Conservation (phyloP, 2,888 invertebrate species). For the Drosophila merina region DNA sequence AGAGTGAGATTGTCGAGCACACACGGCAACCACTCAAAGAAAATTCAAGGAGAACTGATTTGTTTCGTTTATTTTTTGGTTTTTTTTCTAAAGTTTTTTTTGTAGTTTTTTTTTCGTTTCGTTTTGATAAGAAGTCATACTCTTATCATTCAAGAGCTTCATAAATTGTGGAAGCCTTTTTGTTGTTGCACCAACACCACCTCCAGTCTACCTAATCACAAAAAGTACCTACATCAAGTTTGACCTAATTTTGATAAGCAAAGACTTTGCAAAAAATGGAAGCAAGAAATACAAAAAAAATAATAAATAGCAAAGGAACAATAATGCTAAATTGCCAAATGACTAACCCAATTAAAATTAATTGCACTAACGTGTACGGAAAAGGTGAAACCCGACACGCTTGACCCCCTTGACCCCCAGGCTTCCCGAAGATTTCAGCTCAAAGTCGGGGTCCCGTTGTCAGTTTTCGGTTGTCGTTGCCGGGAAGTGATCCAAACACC, state of each 20-base stretch:
- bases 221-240: slow-evolving; percentile 53
- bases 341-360: slow-evolving; percentile 53
- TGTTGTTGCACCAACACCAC: neutral
- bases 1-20: slow-evolving; percentile 21
- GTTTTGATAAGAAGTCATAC: neutral
- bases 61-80: slow-evolving; percentile 31
- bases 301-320: slow-evolving; percentile 7
- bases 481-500: slow-evolving; percentile 3
- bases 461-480: neutral
- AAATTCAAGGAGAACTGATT: slow-evolving; percentile 45
- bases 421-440: neutral
- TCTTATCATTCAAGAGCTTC: slow-evolving; percentile 15
- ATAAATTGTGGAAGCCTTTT: slow-evolving; percentile 28
- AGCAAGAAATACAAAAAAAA: slow-evolving; percentile 7
- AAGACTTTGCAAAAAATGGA: slow-evolving; percentile 44
- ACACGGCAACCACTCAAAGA: slow-evolving; percentile 47
- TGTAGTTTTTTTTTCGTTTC: slow-evolving; percentile 10
- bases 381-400: slow-evolving; percentile 1
- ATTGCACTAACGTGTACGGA: slow-evolving; percentile 39
- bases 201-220: slow-evolving; percentile 47
- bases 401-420: slow-evolving; percentile 11
- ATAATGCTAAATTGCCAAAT: slow-evolving; percentile 16
- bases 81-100: neutral
- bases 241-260: slow-evolving; percentile 62
- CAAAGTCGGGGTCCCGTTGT: neutral